Evolutionary conservation across 2,113 vertebrate species (phyloP).

Genomic region (Raphicerus campestris): DNA sequence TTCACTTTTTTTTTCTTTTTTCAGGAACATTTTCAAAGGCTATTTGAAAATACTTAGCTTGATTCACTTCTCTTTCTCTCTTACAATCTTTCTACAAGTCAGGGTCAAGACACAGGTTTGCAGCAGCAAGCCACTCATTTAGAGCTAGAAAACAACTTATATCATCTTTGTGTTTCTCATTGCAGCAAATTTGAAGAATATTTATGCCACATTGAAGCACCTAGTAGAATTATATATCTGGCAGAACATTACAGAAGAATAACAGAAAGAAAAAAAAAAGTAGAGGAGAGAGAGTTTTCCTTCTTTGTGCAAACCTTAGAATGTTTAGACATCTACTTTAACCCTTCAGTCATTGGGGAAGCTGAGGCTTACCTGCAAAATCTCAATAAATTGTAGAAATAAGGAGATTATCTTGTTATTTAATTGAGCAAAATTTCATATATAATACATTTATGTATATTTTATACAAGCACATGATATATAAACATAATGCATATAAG

Average conservation of each 20-base stretch:
- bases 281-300: background rate
- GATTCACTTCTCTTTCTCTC: background rate
- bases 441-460: too few relatives aligned
- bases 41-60: background rate
- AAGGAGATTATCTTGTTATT: background rate
- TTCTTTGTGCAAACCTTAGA: background rate
- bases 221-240: background rate
- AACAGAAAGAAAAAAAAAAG: background rate
- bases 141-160: background rate
- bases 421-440: background rate
- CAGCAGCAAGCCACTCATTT: background rate
- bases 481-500: background rate
- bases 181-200: background rate
- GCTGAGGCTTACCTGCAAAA: background rate
- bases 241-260: background rate
- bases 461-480: background rate
- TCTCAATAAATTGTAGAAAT: background rate
- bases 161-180: background rate
- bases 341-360: background rate
- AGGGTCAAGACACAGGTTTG: background rate
- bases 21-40: background rate
- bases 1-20: background rate
- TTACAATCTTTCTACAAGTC: fast-evolving
- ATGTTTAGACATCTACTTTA: background rate
- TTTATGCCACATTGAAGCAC: background rate